Base-by-base conservation (phyloP, 1,140 invertebrate species). In the Phymorhynchus buccinoides region DNA sequence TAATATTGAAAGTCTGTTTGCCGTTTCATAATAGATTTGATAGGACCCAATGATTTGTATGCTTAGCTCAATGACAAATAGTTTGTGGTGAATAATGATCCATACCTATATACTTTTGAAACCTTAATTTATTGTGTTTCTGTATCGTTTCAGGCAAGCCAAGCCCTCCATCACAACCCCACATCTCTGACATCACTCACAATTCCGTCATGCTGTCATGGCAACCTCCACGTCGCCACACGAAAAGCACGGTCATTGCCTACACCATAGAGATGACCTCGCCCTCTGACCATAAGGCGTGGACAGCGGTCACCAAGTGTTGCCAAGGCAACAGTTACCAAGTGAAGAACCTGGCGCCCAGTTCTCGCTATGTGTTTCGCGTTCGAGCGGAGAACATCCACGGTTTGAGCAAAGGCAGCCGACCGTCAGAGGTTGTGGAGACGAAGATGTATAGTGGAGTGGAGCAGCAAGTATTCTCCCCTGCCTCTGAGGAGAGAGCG, bases 321-420 rank as follows among this genome's bases (percentile, higher is more conserved):
- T 97, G 97, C 1, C 96, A 98, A 83, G 96, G 96, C 89, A 97
- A 96, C 0, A 96, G 96, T 86, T 98, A 97, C 92, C 98, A 96
- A 0, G 97, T 98, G 0, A 96, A 97, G 91, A 96, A 97, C 89
- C 93, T 99, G 9, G 96, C 95, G 9, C 97, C 99, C 27, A 97
- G 97, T 77, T 95, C 95, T 87, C 96, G 96, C 22, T 99, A 99
- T 92, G 97, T 99, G 87, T 99, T 99, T 95, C 95, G 98, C 80
- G 98, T 99, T 1, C 96, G 97, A 94, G 98, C 98, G 83, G 98
- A 99, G 94, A 99, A 99, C 94, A 96, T 98, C 90, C 98, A 98
- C 91, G 98, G 98, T 56, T 95, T 96, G 79, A 98, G 98, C 30
- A 98, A 99, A 88, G 97, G 98, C 9, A 96, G 94, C 81, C 84